Evolutionary conservation across 2,113 vertebrate genomes (phyloP).

Genomic region (Phalacrocorax brasilianus): DNA sequence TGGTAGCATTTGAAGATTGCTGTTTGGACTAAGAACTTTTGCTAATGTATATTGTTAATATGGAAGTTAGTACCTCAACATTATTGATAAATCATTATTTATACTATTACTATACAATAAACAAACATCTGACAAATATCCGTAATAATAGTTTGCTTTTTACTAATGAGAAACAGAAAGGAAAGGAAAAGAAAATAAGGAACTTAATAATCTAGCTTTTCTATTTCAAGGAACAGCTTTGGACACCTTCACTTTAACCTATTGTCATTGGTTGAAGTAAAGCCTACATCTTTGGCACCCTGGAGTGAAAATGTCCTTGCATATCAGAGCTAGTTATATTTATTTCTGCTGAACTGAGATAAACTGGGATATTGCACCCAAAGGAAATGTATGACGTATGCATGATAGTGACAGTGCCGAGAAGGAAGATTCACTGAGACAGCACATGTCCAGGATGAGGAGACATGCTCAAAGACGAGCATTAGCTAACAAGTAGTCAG

Average conservation of each 20-base stretch:
- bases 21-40: not conserved
- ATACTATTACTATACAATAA: not conserved
- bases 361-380: not conserved
- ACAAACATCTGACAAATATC: not conserved
- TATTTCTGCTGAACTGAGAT: not conserved
- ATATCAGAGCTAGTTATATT: not conserved
- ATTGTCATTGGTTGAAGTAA: not conserved
- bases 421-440: not conserved
- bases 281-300: not conserved
- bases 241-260: not conserved
- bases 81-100: not conserved
- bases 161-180: not conserved
- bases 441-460: rapidly evolving
- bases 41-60: not conserved
- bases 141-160: not conserved
- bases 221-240: not conserved
- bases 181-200: not conserved
- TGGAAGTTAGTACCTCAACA: not conserved
- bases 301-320: not conserved
- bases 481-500: not conserved
- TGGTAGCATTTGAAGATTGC: not conserved
- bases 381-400: not conserved
- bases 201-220: not conserved
- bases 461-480: not conserved
- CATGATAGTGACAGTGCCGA: not conserved